Conservation (phyloP, 37 sponge, comb jelly and placozoan species). For the Cliona cf. orientalis region DNA sequence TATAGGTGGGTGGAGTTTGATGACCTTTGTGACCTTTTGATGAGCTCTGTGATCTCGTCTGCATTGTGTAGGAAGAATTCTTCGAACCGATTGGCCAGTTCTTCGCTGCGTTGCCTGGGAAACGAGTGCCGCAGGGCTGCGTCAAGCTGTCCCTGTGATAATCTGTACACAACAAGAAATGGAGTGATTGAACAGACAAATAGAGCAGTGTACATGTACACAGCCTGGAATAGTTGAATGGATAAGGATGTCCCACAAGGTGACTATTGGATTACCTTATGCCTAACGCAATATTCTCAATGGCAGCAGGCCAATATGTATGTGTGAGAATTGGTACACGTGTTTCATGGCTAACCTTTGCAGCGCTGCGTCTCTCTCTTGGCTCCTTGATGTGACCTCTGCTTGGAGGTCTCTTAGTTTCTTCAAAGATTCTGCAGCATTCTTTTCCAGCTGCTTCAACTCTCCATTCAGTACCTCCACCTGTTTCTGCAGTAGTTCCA, state of each 20-base stretch:
- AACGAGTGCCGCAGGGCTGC: slow-evolving; percentile 29
- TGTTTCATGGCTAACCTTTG: slow-evolving; percentile 22
- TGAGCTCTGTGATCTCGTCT: slow-evolving; percentile 48
- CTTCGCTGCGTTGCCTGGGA: not conserved
- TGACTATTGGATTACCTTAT: no score
- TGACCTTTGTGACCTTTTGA: slow-evolving; percentile 11
- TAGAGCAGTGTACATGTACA: slow-evolving; percentile 6
- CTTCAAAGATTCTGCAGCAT: slow-evolving; percentile 10
- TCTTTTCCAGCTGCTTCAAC: slow-evolving; percentile 32
- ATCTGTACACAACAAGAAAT: slow-evolving; percentile 3
- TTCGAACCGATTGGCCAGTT: slow-evolving; percentile 34
- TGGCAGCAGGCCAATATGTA: no score
- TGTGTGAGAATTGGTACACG: not conserved
- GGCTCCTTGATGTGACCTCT: slow-evolving; percentile 13
- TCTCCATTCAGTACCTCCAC: slow-evolving; percentile 10
- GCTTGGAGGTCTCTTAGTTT: slow-evolving; percentile 32
- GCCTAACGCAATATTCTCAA: no score
- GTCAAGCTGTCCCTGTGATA: slow-evolving; percentile 11
- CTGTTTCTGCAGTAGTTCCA: not conserved
- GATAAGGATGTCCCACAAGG: not conserved
- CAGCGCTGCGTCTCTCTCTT: slow-evolving; percentile 49
- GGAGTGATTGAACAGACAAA: not conserved
- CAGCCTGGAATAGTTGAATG: not conserved
- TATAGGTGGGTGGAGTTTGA: slow-evolving; percentile 15
- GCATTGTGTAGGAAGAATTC: slow-evolving; percentile 58